These are phyloP conservation scores for Rhinolophus ferrumequinum DNA, from an alignment of 2,113 vertebrate genomes.

Conservation along the genomic window DNA sequence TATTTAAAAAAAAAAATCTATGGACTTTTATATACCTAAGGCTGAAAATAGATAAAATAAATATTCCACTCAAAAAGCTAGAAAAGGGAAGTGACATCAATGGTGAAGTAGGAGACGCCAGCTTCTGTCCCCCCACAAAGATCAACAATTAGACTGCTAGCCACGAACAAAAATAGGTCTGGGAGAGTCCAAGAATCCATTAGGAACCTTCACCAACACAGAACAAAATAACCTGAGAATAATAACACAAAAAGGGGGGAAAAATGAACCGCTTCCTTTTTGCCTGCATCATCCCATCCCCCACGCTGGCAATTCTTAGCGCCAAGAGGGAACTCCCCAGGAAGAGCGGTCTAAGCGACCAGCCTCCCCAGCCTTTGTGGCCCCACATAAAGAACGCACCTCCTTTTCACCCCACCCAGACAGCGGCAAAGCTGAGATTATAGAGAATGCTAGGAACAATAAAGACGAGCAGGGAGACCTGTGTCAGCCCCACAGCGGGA, in stretches of 20 bases:
- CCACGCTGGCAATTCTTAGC: background rate
- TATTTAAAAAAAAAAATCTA: background rate
- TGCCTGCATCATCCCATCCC: background rate
- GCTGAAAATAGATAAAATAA: background rate
- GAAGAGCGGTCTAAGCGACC: background rate
- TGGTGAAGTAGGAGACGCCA: background rate
- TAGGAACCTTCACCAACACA: background rate
- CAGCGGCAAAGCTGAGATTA: background rate
- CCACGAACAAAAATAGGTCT: background rate
- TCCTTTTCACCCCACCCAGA: background rate
- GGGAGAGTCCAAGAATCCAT: background rate
- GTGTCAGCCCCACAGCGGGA: background rate
- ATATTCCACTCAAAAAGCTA: background rate
- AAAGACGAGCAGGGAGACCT: background rate
- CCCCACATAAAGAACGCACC: background rate
- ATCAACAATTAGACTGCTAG: background rate
- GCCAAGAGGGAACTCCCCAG: background rate
- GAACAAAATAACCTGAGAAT: background rate
- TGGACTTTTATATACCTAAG: background rate
- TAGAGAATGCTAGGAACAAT: background rate
- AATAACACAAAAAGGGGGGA: background rate
- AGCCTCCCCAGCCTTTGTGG: background rate
- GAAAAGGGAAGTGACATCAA: background rate
- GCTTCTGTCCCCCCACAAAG: background rate
- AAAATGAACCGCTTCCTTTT: background rate